These are phyloP conservation scores for Amiota mariae DNA, from an alignment of 2,888 invertebrate species.

Conservation along the genomic window DNA sequence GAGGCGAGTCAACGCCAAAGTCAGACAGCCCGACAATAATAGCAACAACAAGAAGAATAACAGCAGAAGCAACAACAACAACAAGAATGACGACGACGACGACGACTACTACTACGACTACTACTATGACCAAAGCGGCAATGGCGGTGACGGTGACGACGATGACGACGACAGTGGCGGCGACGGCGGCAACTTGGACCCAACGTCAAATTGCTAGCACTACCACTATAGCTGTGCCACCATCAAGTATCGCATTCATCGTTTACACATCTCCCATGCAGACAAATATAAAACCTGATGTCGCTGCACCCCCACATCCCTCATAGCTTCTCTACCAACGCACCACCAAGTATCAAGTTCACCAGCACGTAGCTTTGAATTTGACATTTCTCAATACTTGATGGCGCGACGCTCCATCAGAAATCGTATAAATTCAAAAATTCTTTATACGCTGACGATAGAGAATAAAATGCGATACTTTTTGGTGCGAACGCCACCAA, in stretches of 20 bases:
- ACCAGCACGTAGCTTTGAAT: constrained; percentile 58
- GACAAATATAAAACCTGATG: constrained; percentile 56
- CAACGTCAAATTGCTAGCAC: constrained; percentile 56
- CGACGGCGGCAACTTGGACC: constrained; percentile 61
- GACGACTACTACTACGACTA: constrained; percentile 47
- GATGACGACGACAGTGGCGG: constrained; percentile 62
- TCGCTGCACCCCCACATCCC: constrained; percentile 62
- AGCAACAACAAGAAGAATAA: constrained; percentile 44
- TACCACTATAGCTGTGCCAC: constrained; percentile 62
- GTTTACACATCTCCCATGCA: constrained; percentile 34
- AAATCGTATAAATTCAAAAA: constrained; percentile 48
- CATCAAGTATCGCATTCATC: constrained; percentile 56
- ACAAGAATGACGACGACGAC: constrained; percentile 40
- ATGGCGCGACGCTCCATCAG: constrained; percentile 69
- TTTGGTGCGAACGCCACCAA: constrained; percentile 68
- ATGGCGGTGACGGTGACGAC: constrained; percentile 38
- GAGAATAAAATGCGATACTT: constrained; percentile 66
- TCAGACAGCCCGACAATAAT: constrained; percentile 44
- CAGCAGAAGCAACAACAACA: not conserved
- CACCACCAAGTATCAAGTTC: constrained; percentile 69
- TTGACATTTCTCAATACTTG: constrained; percentile 72
- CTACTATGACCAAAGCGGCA: constrained; percentile 43
- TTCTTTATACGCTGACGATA: constrained; percentile 43
- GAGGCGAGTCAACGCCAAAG: not conserved
- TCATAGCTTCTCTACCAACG: constrained; percentile 54